Conservation (phyloP, 2,888 invertebrate species). For the Lasiommata megera region DNA sequence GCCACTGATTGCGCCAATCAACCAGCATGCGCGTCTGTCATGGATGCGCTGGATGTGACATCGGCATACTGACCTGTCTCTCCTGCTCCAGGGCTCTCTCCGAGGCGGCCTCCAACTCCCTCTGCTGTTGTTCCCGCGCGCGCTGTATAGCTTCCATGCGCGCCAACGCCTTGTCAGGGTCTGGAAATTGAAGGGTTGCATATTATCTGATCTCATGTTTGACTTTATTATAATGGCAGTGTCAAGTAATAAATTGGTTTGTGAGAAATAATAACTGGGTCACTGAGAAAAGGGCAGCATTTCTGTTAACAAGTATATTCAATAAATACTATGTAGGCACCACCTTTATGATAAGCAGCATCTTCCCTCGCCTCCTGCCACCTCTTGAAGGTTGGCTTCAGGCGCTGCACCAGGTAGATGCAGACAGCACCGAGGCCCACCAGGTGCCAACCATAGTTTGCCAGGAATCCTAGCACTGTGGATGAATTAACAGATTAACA, state of each 20-base stretch:
- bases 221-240: too few relatives aligned
- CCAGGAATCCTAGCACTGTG: slow-evolving; percentile 53
- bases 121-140: slow-evolving; percentile 60
- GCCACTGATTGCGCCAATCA: too few relatives aligned
- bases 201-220: background rate
- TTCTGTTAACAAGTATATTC: too few relatives aligned
- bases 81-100: slow-evolving; percentile 48
- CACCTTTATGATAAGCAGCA: slow-evolving; percentile 64
- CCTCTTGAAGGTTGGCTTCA: slow-evolving; percentile 40
- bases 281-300: too few relatives aligned
- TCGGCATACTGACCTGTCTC: slow-evolving; percentile 52
- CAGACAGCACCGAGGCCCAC: slow-evolving; percentile 38
- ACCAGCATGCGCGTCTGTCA: too few relatives aligned
- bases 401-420: slow-evolving; percentile 35
- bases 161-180: slow-evolving; percentile 54
- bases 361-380: slow-evolving; percentile 58
- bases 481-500: slow-evolving; percentile 4
- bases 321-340: background rate
- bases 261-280: background rate
- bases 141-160: slow-evolving; percentile 62
- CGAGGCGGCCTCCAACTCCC: slow-evolving; percentile 48
- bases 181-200: slow-evolving; percentile 37
- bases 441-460: slow-evolving; percentile 60
- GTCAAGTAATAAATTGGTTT: background rate
- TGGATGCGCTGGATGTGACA: too few relatives aligned